A percentile compares a stretch with the other conserved stretches of the same genome.
Conservation (phyloP, 2,888 invertebrate species). For the Brachylomia viminalis region DNA sequence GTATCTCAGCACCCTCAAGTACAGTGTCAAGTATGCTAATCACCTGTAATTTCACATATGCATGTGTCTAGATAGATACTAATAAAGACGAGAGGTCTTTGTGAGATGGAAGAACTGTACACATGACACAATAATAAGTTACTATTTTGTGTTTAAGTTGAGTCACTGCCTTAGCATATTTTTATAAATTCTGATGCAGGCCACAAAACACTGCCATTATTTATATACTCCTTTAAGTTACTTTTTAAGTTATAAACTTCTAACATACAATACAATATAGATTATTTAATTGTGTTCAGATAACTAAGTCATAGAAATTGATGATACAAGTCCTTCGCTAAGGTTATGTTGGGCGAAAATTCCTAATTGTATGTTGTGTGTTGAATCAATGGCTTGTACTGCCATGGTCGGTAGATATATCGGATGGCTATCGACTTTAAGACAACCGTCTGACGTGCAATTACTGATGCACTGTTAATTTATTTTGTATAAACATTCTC, state of each 20-base stretch:
- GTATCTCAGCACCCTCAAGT: too few species aligned
- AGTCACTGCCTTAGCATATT: not conserved
- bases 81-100: not conserved
- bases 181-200: too few species aligned
- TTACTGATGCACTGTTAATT: constrained; percentile 1
- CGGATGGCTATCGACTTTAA: not conserved
- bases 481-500: not conserved
- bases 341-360: not conserved
- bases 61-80: not conserved
- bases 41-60: too few species aligned
- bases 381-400: not conserved
- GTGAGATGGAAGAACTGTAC: not conserved
- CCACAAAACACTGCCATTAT: not conserved
- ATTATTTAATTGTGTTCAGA: not conserved
- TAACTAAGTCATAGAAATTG: constrained; percentile 3
- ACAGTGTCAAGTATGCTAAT: too few species aligned
- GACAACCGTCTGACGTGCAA: not conserved
- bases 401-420: not conserved
- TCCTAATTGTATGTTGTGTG: constrained; percentile 2
- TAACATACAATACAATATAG: not conserved
- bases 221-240: too few species aligned
- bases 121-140: not conserved
- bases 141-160: not conserved
- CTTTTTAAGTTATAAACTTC: too few species aligned
- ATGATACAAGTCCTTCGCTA: not conserved